Evolutionary conservation across 53 echinoderm and acorn worm species (phyloP), one percentile per base, ranked within the genome.

Genomic region (Henricia sp.): DNA sequence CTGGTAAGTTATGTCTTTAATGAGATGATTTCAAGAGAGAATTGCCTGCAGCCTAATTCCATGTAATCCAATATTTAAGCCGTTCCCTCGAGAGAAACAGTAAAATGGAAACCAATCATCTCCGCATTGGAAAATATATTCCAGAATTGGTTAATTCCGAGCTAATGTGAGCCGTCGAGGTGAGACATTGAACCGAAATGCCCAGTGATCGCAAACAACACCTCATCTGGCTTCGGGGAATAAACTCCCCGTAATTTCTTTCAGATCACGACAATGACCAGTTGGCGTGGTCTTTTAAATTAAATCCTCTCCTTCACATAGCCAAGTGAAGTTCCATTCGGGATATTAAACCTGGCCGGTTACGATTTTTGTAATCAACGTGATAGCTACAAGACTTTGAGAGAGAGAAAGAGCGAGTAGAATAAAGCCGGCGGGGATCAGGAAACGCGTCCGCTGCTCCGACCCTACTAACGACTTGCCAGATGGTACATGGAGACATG

Each of bases 321-420:
- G 42, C 16, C 46, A 64, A 64, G 65, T 80, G 80, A 80, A 80
- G 80, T 64, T 80, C 63, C 80, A 80, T 48, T 80, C 80, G 65
- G 63, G 80, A 80, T 80, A 80, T 80, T 80, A 80, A 80, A 80
- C 80, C 64, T 80, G 80, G 80, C 80, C 80, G 80, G 63, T 80
- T 80, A 80, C 80, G 50, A 80, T 63, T 80, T 80, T 80, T 80
- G 80, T 80, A 80, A 80, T 80, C 80, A 80, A 64, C 21, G 80
- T 32, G 80, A 80, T 80, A 48, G 80, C 80, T 80, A 46, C 80
- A 50, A 44, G 70, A 44, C 46, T 26, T 14, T 37, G 39, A n/a
- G 37, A 29, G 67, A 36, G 16, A 35, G 68, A 9, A 20, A 11
- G 41, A 40, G 68, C 20, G 68, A 68, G 29, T 4, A 29, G 27